Conservation (phyloP, 2,113 vertebrate genomes). For the Rhea americana region DNA sequence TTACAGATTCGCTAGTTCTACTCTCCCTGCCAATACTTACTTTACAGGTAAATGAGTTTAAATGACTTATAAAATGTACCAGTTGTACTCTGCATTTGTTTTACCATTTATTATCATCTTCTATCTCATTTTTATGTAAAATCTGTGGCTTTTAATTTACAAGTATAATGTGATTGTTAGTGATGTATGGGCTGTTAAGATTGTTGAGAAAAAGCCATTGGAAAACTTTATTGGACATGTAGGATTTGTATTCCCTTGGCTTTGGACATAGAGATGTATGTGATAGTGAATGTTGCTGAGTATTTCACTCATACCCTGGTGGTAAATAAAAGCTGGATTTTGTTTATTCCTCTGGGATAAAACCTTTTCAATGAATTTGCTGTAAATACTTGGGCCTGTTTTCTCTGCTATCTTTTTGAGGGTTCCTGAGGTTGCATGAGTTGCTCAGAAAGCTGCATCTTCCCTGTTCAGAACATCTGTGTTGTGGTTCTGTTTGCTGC, state of each 20-base stretch:
- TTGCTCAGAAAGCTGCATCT: background rate
- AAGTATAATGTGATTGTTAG: background rate
- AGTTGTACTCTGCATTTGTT: background rate
- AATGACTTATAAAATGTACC: background rate
- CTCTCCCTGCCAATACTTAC: slow-evolving; percentile 81
- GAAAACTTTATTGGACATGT: background rate
- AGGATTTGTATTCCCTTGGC: background rate
- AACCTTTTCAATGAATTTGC: background rate
- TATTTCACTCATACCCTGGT: background rate
- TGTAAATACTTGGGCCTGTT: background rate
- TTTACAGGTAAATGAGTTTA: slow-evolving; percentile 85
- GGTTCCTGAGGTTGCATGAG: background rate
- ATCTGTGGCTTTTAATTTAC: background rate
- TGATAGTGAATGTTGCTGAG: background rate
- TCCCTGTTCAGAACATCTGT: background rate
- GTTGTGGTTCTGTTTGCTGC: background rate
- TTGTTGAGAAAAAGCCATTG: background rate
- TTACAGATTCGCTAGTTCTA: slow-evolving; percentile 82
- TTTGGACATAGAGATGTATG: background rate
- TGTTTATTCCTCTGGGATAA: background rate
- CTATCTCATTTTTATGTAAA: background rate
- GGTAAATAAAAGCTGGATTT: background rate
- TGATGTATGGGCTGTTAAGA: background rate
- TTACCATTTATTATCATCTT: background rate
- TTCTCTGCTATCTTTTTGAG: background rate